Percentiles rank a stretch among this genome's conserved stretches.
Evolutionary conservation across 2,113 vertebrate species (phyloP).

Genomic region (Himantopus leucocephalus): DNA sequence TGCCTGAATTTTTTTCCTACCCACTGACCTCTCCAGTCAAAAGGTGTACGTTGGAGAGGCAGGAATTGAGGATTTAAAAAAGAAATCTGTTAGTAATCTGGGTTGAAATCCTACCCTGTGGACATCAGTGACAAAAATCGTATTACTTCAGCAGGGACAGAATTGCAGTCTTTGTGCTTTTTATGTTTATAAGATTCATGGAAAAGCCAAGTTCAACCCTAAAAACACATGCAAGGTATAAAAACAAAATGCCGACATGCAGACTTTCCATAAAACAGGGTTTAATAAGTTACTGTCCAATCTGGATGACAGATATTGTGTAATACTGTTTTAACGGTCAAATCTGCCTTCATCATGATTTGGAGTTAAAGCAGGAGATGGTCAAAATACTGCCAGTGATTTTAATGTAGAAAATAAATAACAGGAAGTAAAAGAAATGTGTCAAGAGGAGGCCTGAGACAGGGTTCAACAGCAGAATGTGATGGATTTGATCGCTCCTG

Average conservation of each 20-base stretch:
- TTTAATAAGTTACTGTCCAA: slow-evolving; percentile 22
- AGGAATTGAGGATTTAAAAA: not conserved
- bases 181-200: not conserved
- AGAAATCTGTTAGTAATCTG: slow-evolving; percentile 11
- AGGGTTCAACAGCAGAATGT: slow-evolving; percentile 12
- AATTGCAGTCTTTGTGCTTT: slow-evolving; percentile 36
- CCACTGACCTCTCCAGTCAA: not conserved
- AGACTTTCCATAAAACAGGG: slow-evolving; percentile 13
- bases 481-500: not conserved
- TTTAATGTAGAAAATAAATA: slow-evolving; percentile 42
- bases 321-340: not conserved
- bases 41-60: not conserved
- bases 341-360: slow-evolving; percentile 6
- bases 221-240: slow-evolving; percentile 45
- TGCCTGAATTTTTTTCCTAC: not conserved
- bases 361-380: slow-evolving; percentile 4
- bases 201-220: slow-evolving; percentile 48
- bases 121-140: slow-evolving; percentile 27
- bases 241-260: slow-evolving; percentile 14
- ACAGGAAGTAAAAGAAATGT: slow-evolving; percentile 25
- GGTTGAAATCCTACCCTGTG: not conserved
- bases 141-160: not conserved
- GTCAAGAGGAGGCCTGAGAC: slow-evolving; percentile 21
- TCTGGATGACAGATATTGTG: slow-evolving; percentile 41
- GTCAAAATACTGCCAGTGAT: slow-evolving; percentile 25